phyloP scores from a whole-genome alignment of 1,140 invertebrate species.

The Aphelinus atriplicis region DNA sequence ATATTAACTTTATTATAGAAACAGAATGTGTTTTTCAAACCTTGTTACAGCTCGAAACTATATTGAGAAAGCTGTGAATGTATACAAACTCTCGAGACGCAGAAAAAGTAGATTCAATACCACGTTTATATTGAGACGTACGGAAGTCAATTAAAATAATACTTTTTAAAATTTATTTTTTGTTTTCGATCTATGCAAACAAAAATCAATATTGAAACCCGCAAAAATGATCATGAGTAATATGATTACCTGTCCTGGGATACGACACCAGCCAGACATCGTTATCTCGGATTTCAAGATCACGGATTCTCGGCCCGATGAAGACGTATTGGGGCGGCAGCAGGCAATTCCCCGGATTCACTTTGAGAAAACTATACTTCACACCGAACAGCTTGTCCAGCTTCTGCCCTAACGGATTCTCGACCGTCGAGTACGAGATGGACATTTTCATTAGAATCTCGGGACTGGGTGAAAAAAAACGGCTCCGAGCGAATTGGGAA shows the following conservation, averaged over 20 bases:
- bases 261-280: constrained; percentile 86
- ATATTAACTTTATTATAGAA: too few species aligned
- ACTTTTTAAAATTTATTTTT: too few species aligned
- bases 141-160: too few species aligned
- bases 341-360: constrained; percentile 74
- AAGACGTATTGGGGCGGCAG: constrained; percentile 75
- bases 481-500: neutral
- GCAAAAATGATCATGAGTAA: too few species aligned
- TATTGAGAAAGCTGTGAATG: too few species aligned
- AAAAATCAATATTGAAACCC: too few species aligned
- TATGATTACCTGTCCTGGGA: constrained; percentile 77
- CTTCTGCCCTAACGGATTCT: constrained; percentile 69
- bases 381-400: constrained; percentile 75
- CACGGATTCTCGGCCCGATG: constrained; percentile 74
- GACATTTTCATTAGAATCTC: constrained; percentile 32
- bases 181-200: too few species aligned
- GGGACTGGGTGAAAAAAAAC: neutral
- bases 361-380: constrained; percentile 75
- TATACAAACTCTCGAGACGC: too few species aligned
- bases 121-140: too few species aligned
- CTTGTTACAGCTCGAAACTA: too few species aligned
- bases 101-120: too few species aligned
- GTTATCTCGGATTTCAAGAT: constrained; percentile 73
- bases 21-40: too few species aligned
- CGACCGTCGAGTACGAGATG: constrained; percentile 63